Evolutionary conservation across 2,888 invertebrate genomes (phyloP).

Genomic region (Yponomeuta evonymella): DNA sequence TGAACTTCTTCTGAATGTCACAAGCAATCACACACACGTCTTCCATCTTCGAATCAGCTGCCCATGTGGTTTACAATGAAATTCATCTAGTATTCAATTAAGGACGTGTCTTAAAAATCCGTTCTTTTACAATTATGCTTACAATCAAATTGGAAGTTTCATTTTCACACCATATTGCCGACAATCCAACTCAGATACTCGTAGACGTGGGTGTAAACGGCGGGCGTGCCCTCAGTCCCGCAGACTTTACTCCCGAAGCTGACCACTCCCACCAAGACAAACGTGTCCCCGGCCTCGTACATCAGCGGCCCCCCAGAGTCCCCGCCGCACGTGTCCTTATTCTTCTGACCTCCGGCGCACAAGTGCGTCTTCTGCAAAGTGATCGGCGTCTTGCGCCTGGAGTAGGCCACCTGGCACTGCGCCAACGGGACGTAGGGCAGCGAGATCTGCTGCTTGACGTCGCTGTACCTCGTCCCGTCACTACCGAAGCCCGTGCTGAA

Average conservation of each 20-base stretch:
- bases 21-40: too few species aligned
- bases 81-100: too few species aligned
- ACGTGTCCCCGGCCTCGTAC: conserved; percentile 29
- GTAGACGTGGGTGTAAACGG: conserved; percentile 60
- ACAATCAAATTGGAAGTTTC: too few species aligned
- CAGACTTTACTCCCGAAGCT: conserved; percentile 59
- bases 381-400: neutral
- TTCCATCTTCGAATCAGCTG: too few species aligned
- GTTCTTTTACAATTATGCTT: too few species aligned
- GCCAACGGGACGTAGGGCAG: conserved; percentile 28
- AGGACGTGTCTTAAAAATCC: too few species aligned
- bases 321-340: conserved; percentile 69
- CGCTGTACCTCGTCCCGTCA: conserved; percentile 41
- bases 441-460: conserved; percentile 32
- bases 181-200: conserved; percentile 60
- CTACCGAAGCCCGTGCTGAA: conserved; percentile 64
- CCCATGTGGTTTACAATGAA: too few species aligned
- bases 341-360: conserved; percentile 30
- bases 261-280: conserved; percentile 50
- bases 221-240: conserved; percentile 50
- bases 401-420: conserved; percentile 21
- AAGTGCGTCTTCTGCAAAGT: conserved; percentile 26
- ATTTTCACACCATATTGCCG: conserved; percentile 26
- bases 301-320: conserved; percentile 78
- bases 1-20: too few species aligned